phyloP scores from a whole-genome alignment of 1,140 invertebrate species.

The Argopecten irradians region DNA sequence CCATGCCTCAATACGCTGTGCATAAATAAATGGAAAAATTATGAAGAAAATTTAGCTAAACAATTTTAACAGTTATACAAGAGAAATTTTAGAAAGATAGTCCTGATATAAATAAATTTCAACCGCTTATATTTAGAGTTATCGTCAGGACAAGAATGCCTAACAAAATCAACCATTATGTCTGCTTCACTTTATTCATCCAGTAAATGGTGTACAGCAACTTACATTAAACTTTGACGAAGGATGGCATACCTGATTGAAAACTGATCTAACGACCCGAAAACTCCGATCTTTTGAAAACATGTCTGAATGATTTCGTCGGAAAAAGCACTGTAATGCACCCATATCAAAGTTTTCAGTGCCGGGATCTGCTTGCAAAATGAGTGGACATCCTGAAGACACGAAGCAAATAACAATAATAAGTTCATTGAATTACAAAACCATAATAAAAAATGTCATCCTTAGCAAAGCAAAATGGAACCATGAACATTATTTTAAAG shows the following conservation, averaged over 20 bases:
- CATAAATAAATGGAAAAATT: no score
- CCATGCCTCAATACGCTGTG: slow-evolving; percentile 26
- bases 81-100: no score
- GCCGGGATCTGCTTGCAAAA: slow-evolving; percentile 36
- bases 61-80: no score
- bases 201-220: no score
- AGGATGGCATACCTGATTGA: slow-evolving; percentile 30
- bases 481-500: background rate
- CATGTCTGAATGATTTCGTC: background rate
- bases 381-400: slow-evolving; percentile 10
- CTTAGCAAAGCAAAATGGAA: background rate
- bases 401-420: background rate
- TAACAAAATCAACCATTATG: no score
- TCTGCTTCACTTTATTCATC: no score
- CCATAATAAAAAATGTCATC: background rate
- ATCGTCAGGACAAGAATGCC: no score
- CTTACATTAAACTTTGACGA: no score
- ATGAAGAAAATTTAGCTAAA: no score
- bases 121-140: no score
- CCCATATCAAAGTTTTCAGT: slow-evolving; percentile 32
- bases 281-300: slow-evolving; percentile 25
- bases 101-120: no score
- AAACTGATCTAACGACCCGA: slow-evolving; percentile 31
- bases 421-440: background rate
- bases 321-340: slow-evolving; percentile 29